phyloP scores from a whole-genome alignment of 2,888 invertebrate species.

The Yponomeuta sedellus region DNA sequence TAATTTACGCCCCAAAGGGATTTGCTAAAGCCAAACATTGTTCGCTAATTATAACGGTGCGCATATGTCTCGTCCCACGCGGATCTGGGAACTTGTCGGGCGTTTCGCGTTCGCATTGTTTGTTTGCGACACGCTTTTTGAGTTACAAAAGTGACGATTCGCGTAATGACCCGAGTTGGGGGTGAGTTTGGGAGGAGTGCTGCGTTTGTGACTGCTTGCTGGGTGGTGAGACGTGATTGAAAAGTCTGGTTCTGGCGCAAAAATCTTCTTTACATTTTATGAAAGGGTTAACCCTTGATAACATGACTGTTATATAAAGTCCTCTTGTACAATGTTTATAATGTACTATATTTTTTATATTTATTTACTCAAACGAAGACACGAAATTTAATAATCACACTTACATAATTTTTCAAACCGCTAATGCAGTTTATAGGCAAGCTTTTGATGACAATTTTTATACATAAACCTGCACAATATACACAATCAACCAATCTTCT shows the following conservation, averaged over 20 bases:
- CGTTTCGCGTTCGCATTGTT: slow-evolving; percentile 30
- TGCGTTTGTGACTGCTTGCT: not conserved
- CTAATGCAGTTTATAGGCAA: too few species aligned
- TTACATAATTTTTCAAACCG: too few species aligned
- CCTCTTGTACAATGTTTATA: too few species aligned
- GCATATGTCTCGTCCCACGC: slow-evolving; percentile 70
- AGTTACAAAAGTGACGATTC: slow-evolving; percentile 4
- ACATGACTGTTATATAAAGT: too few species aligned
- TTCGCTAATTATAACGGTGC: slow-evolving; percentile 74
- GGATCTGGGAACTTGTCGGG: slow-evolving; percentile 59
- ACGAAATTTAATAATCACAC: too few species aligned
- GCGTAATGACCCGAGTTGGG: not conserved
- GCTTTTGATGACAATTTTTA: too few species aligned
- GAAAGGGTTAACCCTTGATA: not conserved
- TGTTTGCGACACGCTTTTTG: slow-evolving; percentile 24
- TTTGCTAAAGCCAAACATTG: slow-evolving; percentile 76
- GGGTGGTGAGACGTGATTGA: not conserved
- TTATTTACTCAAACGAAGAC: too few species aligned
- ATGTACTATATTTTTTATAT: too few species aligned
- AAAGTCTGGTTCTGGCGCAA: not conserved
- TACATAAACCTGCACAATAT: too few species aligned
- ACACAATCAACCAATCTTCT: too few species aligned
- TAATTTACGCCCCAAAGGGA: slow-evolving; percentile 76
- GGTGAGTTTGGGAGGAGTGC: not conserved
- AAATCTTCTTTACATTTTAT: not conserved